Evolutionary conservation across 2,888 invertebrate genomes (phyloP).

Genomic region (Macrosiphum euphorbiae): DNA sequence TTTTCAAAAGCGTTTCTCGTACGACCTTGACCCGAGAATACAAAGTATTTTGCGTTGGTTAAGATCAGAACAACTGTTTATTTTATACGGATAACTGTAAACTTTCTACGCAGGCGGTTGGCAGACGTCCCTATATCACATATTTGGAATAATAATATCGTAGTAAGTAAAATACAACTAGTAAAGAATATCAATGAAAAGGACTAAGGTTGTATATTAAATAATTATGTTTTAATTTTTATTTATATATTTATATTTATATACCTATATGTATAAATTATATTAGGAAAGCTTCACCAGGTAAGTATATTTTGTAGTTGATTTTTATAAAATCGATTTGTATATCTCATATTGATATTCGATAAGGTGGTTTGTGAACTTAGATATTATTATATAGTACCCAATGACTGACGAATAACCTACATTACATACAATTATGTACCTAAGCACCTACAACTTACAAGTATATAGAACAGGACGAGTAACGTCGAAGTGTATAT

Average conservation of each 20-base stretch:
- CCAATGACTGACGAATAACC: not conserved
- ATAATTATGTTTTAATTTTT: not conserved
- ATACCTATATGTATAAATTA: not conserved
- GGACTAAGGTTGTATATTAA: not conserved
- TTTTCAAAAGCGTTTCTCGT: not conserved
- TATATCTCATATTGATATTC: not conserved
- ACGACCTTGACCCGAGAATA: not conserved
- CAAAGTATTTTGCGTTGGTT: not conserved
- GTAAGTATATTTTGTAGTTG: not conserved
- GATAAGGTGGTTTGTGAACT: not conserved
- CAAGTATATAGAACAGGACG: not conserved
- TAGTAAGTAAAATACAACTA: not conserved
- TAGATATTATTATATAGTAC: not conserved
- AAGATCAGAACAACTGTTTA: constrained; percentile 8
- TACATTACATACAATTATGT: not conserved
- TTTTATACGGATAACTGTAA: constrained; percentile 32
- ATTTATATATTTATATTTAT: too few species aligned
- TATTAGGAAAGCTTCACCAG: not conserved
- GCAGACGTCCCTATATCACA: not conserved
- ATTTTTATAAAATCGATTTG: not conserved
- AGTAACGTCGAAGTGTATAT: not conserved
- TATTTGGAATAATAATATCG: not conserved
- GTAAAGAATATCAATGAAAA: not conserved
- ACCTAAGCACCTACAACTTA: not conserved
- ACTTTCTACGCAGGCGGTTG: not conserved